Evolutionary conservation across 2,113 vertebrate genomes (phyloP).

Genomic region (Marmota monax): DNA sequence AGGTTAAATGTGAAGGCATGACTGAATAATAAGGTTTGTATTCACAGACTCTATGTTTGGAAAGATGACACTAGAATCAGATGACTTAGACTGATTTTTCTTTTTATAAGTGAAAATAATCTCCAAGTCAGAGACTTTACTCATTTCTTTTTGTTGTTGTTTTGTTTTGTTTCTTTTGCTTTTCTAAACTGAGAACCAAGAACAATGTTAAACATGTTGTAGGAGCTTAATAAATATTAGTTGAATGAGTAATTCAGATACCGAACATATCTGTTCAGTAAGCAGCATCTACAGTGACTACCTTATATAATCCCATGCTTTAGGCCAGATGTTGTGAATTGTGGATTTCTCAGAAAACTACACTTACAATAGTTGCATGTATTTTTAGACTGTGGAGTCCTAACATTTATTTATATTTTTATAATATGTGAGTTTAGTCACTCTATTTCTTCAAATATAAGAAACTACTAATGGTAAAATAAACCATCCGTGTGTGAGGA

Average conservation of each 20-base stretch:
- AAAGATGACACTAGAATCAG: background rate
- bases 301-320: background rate
- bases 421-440: background rate
- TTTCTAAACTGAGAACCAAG: background rate
- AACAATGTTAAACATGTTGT: too few relatives aligned
- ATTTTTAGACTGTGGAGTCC: background rate
- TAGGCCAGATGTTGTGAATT: background rate
- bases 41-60: background rate
- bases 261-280: too few relatives aligned
- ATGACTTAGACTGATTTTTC: background rate
- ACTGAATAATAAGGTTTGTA: background rate
- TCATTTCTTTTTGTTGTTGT: background rate
- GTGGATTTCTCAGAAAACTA: background rate
- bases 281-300: too few relatives aligned
- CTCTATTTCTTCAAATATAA: background rate
- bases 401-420: background rate
- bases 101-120: conserved; percentile 15
- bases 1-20: background rate
- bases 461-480: background rate
- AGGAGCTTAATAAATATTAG: background rate
- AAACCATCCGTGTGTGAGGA: background rate
- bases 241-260: background rate
- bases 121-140: background rate
- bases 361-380: too few relatives aligned
- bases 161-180: background rate